A percentile compares a stretch with the other conserved stretches of the same genome.
phyloP scores from a whole-genome alignment of 2,113 vertebrate genomes.

The Gallinago undulata region DNA sequence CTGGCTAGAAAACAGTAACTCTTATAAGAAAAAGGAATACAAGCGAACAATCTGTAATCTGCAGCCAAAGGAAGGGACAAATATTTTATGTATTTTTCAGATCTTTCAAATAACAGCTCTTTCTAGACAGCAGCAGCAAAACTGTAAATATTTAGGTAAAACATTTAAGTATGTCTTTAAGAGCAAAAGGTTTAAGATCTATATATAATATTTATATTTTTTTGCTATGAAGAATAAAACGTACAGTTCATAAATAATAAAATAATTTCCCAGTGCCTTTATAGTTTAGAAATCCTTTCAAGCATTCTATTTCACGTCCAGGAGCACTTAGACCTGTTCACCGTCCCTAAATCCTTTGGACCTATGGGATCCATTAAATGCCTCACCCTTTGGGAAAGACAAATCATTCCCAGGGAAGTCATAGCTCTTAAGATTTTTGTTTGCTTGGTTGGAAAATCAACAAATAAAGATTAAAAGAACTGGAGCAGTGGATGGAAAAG shows the following conservation, averaged over 20 bases:
- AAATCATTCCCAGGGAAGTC: not conserved
- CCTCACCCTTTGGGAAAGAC: not conserved
- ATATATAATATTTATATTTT: not conserved
- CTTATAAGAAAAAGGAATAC: not conserved
- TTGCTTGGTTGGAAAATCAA: not conserved
- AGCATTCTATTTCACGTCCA: not conserved
- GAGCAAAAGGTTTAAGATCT: not conserved
- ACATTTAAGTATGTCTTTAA: not conserved
- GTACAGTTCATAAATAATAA: slow-evolving; percentile 14
- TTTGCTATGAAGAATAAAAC: not conserved
- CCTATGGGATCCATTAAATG: not conserved
- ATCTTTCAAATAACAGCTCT: not conserved
- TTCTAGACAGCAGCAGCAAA: not conserved
- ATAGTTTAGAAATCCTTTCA: not conserved
- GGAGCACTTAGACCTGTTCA: not conserved
- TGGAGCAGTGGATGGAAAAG: not conserved
- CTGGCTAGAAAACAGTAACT: not conserved
- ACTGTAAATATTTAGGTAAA: not conserved
- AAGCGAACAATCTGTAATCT: not conserved
- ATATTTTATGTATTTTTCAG: not conserved
- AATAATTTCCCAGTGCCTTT: not conserved
- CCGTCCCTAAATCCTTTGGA: not conserved
- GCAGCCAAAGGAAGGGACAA: not conserved
- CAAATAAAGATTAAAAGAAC: not conserved
- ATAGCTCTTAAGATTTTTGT: not conserved